phyloP scores from a whole-genome alignment of 1,140 invertebrate species.

The Drosophila watanabei region DNA sequence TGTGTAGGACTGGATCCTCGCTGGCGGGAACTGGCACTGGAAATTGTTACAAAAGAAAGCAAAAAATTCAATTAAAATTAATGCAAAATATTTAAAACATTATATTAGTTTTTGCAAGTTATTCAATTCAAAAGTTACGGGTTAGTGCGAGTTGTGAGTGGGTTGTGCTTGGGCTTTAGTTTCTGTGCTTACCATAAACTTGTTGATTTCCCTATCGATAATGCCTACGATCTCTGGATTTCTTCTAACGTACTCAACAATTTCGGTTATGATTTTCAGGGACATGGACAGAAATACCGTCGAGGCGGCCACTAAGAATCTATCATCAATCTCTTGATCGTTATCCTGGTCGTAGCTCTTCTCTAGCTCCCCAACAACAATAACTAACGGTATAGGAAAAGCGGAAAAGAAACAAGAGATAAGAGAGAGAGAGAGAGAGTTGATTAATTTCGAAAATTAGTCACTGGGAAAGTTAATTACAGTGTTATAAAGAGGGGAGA shows the following conservation, averaged over 20 bases:
- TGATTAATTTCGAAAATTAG: conserved; percentile 63
- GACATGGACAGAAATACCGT: conserved; percentile 85
- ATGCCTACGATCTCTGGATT: conserved; percentile 81
- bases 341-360: conserved; percentile 56
- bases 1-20: conserved; percentile 89
- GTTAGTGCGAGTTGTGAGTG: conserved; percentile 4
- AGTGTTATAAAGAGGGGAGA: conserved; percentile 9
- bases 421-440: conserved; percentile 48
- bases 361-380: conserved; percentile 68
- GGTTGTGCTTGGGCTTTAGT: conserved; percentile 7
- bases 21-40: conserved; percentile 87
- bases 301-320: conserved; percentile 85
- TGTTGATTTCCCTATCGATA: conserved; percentile 85
- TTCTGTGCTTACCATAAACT: conserved; percentile 79
- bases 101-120: not conserved
- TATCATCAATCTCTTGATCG: conserved; percentile 81
- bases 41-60: conserved; percentile 33
- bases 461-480: conserved; percentile 35
- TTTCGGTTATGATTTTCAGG: conserved; percentile 82
- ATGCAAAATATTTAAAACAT: too few species aligned
- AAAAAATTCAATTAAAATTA: too few species aligned
- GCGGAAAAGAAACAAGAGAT: conserved; percentile 39
- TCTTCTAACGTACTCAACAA: conserved; percentile 83
- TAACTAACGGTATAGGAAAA: conserved; percentile 47
- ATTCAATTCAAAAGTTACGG: not conserved